Evolutionary conservation across 1,140 invertebrate genomes (phyloP).

Genomic region (Notospermus geniculatus): DNA sequence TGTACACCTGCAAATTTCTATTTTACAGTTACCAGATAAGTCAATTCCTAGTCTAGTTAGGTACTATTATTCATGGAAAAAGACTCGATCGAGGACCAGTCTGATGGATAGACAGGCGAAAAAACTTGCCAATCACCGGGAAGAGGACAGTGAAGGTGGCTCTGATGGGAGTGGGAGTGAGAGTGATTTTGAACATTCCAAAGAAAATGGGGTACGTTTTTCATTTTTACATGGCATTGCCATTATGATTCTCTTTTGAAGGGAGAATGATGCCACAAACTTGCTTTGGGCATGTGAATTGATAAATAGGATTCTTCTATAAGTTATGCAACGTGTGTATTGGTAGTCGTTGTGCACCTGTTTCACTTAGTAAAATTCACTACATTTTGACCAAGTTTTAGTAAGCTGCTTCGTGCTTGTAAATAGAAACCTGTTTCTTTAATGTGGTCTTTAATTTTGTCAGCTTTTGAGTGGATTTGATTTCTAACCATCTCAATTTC

Average conservation of each 20-base stretch:
- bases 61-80: slow-evolving; percentile 99
- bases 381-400: no score
- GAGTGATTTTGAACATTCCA: slow-evolving; percentile 33
- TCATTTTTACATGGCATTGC: no score
- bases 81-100: slow-evolving; percentile 85
- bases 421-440: no score
- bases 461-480: no score
- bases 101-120: slow-evolving; percentile 87
- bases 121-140: slow-evolving; percentile 34
- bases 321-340: neutral
- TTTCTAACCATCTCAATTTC: no score
- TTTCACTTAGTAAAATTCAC: no score
- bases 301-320: neutral
- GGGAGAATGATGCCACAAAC: no score
- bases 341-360: no score
- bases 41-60: slow-evolving; percentile 93
- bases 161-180: slow-evolving; percentile 41
- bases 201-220: slow-evolving; percentile 37
- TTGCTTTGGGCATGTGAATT: neutral
- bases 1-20: slow-evolving; percentile 11
- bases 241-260: no score
- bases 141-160: slow-evolving; percentile 38
- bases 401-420: no score
- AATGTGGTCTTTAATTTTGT: no score
- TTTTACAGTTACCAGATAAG: slow-evolving; percentile 86